A percentile compares a stretch with the other conserved stretches of the same genome.
Conservation (phyloP, 2,888 invertebrate genomes). For the Trissolcus brochymenae region DNA sequence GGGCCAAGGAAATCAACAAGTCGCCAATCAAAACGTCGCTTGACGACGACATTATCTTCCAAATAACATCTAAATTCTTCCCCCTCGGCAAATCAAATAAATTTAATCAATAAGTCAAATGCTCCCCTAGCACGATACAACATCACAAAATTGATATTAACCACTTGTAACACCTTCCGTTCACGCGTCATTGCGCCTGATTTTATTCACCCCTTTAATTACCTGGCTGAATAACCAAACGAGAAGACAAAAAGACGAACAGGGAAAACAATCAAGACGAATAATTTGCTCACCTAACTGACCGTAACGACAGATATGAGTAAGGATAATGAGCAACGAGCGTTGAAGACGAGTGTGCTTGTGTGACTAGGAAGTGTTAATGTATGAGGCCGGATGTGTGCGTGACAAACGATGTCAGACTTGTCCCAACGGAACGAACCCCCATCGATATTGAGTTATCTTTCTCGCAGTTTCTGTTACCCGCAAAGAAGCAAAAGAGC, state of each 20-base stretch:
- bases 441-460: constrained; percentile 73
- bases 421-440: constrained; percentile 56
- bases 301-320: constrained; percentile 28
- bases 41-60: constrained; percentile 7
- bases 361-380: neutral
- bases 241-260: constrained; percentile 10
- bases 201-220: constrained; percentile 22
- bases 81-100: constrained; percentile 22
- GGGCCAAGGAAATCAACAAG: constrained; percentile 11
- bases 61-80: constrained; percentile 13
- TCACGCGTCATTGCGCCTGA: constrained; percentile 8
- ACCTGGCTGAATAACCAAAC: constrained; percentile 20
- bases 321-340: constrained; percentile 26
- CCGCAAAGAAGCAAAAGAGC: constrained; percentile 44
- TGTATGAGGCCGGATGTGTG: constrained; percentile 12
- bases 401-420: constrained; percentile 58
- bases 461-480: constrained; percentile 62
- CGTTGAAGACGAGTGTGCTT: constrained; percentile 8
- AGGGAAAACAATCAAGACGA: constrained; percentile 25
- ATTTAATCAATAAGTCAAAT: constrained; percentile 32
- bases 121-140: constrained; percentile 4
- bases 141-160: constrained; percentile 21
- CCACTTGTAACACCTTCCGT: constrained; percentile 30
- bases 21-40: constrained; percentile 13
- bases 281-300: constrained; percentile 31